Evolutionary conservation across 2,888 invertebrate species (phyloP), one percentile per base, ranked within the genome.

Genomic region (Eugnorisma glareosa): DNA sequence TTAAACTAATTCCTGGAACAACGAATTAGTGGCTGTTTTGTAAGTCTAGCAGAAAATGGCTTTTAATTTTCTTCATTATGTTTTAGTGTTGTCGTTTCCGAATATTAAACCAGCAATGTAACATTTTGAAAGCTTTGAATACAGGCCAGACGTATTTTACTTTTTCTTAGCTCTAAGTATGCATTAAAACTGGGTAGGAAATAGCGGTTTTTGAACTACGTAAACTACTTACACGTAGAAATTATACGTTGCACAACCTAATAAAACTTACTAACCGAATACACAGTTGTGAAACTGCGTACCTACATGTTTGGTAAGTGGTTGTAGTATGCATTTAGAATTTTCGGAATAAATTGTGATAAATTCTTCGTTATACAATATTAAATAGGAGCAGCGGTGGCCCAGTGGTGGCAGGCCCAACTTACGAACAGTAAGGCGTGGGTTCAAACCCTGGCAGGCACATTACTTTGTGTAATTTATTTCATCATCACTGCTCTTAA

Each of bases 1-100:
- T 76, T 77, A 40, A 72, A 79, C 51, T 54, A 68, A 82, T 77
- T 83, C 68, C 66, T 64, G 77, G 18, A 80, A 81, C 77, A 81
- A 67, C 74, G 37, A 82, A 69, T 82, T 79, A 68, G 82, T 68
- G 79, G 87, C 73, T 77, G 75, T 75, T 79, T 78, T 80, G 76
- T 82, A 73, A 79, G 43, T 74, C 31, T 73, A 77, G 63, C 43
- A 69, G 68, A 70, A 69, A 77, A 84, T 81, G 13, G 63, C 73
- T 73, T 84, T 73, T 75, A 73, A 81, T 86, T 77, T 77, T 71
- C 67, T 81, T 83, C 61, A 63, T 76, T 80, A 68, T 73, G 67
- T 77, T 85, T 75, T 31, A 69, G 51, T 59, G 43, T 72, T 79
- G 43, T 75, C 76, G 77, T 78, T 73, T 69, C 21, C 35, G 67